A percentile compares a stretch with the other conserved stretches of the same genome.
Conservation (phyloP, 2,888 invertebrate genomes). For the Pandemis heparana region DNA sequence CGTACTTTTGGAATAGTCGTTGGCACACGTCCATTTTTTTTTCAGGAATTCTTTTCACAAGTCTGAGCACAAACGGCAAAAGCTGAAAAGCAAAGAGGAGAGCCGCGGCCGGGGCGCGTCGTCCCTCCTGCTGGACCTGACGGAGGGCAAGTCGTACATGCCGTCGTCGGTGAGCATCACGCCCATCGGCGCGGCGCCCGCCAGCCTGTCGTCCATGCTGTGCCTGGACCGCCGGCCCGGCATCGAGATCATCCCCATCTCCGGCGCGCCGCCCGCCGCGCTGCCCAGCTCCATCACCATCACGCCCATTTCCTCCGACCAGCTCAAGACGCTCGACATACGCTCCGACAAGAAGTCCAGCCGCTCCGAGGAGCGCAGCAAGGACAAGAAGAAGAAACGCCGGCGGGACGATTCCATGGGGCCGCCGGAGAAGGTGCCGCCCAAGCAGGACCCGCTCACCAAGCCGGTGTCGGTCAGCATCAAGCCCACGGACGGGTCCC, state of each 20-base stretch:
- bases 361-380: constrained; percentile 78
- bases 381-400: constrained; percentile 91
- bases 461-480: constrained; percentile 91
- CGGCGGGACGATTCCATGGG: constrained; percentile 92
- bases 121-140: constrained; percentile 82
- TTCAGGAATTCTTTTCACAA: constrained; percentile 85
- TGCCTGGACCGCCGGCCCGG: constrained; percentile 90
- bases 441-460: constrained; percentile 89
- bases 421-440: constrained; percentile 92
- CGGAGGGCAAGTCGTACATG: constrained; percentile 83
- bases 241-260: constrained; percentile 94
- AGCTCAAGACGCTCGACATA: constrained; percentile 78
- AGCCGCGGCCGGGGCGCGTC: constrained; percentile 72
- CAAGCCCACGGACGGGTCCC: constrained; percentile 88
- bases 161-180: constrained; percentile 84
- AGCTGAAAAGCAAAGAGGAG: constrained; percentile 85
- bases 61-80: constrained; percentile 86
- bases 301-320: constrained; percentile 90
- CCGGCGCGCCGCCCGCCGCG: constrained; percentile 87
- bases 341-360: constrained; percentile 80
- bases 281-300: constrained; percentile 94
- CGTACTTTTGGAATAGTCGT: too few relatives aligned
- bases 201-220: constrained; percentile 86
- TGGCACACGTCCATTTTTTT: constrained; percentile 47
- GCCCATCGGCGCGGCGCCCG: constrained; percentile 84